Conservation (phyloP, 2,113 vertebrate species). For the Orcinus orca region DNA sequence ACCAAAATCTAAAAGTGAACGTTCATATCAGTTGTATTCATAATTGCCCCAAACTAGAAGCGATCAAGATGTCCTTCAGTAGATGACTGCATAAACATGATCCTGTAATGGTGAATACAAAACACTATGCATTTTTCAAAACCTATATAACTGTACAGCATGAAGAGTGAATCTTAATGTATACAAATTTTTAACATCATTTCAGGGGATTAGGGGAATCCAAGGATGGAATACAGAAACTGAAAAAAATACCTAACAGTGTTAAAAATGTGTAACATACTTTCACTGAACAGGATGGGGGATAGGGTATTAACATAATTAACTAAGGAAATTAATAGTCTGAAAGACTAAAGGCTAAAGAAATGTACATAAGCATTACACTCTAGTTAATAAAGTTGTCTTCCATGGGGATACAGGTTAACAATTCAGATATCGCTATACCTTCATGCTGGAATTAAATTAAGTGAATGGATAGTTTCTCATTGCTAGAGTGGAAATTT, state of each 20-base stretch:
- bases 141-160: not conserved
- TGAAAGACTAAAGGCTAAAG: not conserved
- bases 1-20: not conserved
- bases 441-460: not conserved
- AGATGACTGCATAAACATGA: not conserved
- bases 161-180: not conserved
- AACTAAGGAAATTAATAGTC: not conserved
- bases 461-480: not conserved
- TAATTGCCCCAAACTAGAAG: not conserved
- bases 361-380: not conserved
- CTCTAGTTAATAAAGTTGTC: not conserved
- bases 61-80: not conserved
- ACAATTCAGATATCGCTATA: not conserved
- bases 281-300: not conserved
- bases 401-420: not conserved
- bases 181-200: not conserved
- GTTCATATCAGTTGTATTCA: not conserved
- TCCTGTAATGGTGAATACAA: not conserved
- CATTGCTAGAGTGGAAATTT: not conserved
- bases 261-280: not conserved
- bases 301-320: not conserved
- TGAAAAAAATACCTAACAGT: not conserved
- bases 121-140: not conserved
- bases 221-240: not conserved
- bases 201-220: not conserved